Evolutionary conservation across 1,140 invertebrate genomes (phyloP), one percentile per base, ranked within the genome.

Genomic region (Lordiphosa clarofinis): DNA sequence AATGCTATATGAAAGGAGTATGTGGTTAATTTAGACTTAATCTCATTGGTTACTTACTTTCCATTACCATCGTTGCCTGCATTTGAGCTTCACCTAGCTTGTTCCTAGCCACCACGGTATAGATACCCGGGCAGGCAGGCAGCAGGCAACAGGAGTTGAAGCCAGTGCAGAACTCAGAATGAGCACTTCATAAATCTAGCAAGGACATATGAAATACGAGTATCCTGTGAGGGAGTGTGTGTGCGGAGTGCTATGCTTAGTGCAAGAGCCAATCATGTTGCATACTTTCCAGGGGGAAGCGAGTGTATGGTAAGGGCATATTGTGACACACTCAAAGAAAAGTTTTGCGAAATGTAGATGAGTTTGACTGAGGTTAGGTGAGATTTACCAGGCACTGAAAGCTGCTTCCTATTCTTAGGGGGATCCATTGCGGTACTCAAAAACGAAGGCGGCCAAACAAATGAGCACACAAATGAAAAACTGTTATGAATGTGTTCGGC

Each of bases 51-150:
- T 19, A 19, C 93, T 93, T 92, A 96, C 95, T 95, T 92, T 97
- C 95, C 67, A 98, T 95, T 44, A 93, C 90, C 94, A 98, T 96
- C 35, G 92, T 93, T 61, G 95, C 92, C 61, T 93, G 94, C 2
- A 95, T 88, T 79, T 94, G 93, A 49, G 95, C 95, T 91, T 97
- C 95, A 67, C 96, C 96, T 54, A 95, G 89, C 63, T 94, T 92
- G 88, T 98, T 98, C 82, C 94, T 93, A n/a, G 96, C 96, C 33
- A 96, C 93, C 31, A 97, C 95, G 1, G 95, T 96, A 82, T 97
- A 97, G 4, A 94, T 93, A 36, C 96, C 96, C 70, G 94, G n/a
- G n/a, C n/a, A n/a, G n/a, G n/a, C n/a, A 13, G 28, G 8, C 46
- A 33, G 54, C 38, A 42, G 47, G 52, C 60, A 56, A 46, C 49